Percentiles rank a stretch among this genome's conserved stretches.
Evolutionary conservation across 1,140 invertebrate species (phyloP).

Genomic region (Cardiocondyla obscurior): DNA sequence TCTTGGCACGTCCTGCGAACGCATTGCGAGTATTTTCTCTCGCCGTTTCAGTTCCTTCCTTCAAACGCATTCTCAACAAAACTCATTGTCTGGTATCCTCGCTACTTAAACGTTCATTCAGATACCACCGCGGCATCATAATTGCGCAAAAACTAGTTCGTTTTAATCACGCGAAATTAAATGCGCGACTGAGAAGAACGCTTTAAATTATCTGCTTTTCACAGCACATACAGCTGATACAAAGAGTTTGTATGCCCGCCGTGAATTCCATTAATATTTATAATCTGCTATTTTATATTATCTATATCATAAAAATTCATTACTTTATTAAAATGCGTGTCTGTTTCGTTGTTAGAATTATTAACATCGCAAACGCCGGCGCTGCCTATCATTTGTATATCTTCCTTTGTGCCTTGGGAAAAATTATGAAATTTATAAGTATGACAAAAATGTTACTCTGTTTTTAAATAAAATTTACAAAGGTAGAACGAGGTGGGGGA

Average conservation of each 20-base stretch:
- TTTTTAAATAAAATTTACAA: not conserved
- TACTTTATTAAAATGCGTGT: constrained; percentile 17
- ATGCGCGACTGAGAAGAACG: constrained; percentile 20
- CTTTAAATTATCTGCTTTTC: constrained; percentile 29
- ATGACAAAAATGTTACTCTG: not conserved
- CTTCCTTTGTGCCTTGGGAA: not conserved
- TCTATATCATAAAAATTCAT: constrained; percentile 28
- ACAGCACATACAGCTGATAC: not conserved
- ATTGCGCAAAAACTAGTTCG: constrained; percentile 27
- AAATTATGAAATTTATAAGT: constrained; percentile 6
- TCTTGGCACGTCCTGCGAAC: constrained; percentile 35
- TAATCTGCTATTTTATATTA: constrained; percentile 10
- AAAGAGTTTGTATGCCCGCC: constrained; percentile 18
- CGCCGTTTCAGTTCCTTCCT: constrained; percentile 29
- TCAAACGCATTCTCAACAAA: constrained; percentile 20
- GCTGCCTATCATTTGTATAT: not conserved
- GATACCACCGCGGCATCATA: constrained; percentile 14
- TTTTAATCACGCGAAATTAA: constrained; percentile 54
- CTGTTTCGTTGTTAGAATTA: not conserved
- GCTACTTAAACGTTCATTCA: constrained; percentile 39
- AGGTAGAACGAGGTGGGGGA: not conserved
- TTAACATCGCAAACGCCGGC: not conserved
- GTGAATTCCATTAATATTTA: constrained; percentile 35
- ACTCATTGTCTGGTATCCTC: constrained; percentile 48
- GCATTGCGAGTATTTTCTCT: constrained; percentile 51